Evolutionary conservation across 2,888 invertebrate species (phyloP), one percentile per base, ranked within the genome.

Genomic region (Crematogaster levior): DNA sequence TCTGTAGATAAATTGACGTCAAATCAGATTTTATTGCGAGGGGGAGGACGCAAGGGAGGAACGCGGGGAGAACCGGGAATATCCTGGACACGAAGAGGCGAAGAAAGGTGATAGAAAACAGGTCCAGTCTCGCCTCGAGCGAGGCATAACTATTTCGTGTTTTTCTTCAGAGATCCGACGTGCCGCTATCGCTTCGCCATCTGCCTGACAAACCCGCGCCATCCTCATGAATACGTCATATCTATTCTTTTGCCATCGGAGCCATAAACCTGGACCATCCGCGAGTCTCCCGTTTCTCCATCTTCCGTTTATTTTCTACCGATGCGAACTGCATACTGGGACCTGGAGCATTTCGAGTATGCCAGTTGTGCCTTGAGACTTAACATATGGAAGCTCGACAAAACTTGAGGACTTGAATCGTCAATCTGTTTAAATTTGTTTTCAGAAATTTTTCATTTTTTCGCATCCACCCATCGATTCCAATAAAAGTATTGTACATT

Each of bases 21-120:
- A 92, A 93, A 93, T 93, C 92, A 91, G 93, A 94, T 93, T 93
- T 94, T 93, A 94, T 93, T 92, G 92, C 89, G 86, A 82, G 84
- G 72, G 56, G 82, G 82, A 79, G 63, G 66, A 40, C 27, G 58
- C 9, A 51, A 74, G 81, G 63, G 80, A 56, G 27, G 58, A 79
- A 60, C 85, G 73, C 72, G 51, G 46, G 12, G 66, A 65, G 56
- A 63, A 60, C 43, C 63, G 63, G 60, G 81, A 75, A 79, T 84
- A 84, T 82, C 77, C 68, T 81, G 85, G 77, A 80, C 74, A 27
- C 82, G 86, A 89, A 87, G 89, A 88, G 88, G 86, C 90, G 92
- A 92, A 92, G 93, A 92, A 92, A 93, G 92, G 93, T 92, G 93
- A 94, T 93, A 93, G 93, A 92, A 93, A 94, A 94, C 93, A 92